phyloP scores from a whole-genome alignment of 1,140 invertebrate species.

The Wasmannia auropunctata region DNA sequence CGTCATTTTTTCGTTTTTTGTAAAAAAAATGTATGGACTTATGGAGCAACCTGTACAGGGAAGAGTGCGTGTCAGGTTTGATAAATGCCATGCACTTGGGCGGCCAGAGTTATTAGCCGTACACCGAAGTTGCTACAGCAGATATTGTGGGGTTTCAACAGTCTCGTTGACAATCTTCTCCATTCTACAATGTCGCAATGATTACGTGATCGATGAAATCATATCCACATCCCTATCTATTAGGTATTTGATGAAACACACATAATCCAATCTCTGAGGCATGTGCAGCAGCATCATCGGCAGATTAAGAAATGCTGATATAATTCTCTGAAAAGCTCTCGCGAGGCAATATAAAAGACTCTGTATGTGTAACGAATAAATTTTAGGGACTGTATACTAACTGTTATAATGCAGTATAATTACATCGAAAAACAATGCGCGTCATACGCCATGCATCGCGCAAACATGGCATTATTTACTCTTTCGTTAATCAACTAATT shows the following conservation, averaged over 20 bases:
- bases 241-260: constrained; percentile 15
- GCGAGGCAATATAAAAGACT: not conserved
- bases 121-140: constrained; percentile 23
- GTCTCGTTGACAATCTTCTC: constrained; percentile 35
- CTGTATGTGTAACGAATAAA: not conserved
- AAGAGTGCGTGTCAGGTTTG: constrained; percentile 20
- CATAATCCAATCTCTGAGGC: not conserved
- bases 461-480: constrained; percentile 24
- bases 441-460: not conserved
- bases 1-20: not conserved
- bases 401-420: not conserved
- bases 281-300: not conserved
- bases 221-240: constrained; percentile 6
- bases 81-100: constrained; percentile 51
- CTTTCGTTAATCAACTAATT: constrained; percentile 49
- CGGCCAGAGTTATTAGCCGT: constrained; percentile 43
- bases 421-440: constrained; percentile 37
- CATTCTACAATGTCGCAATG: constrained; percentile 1
- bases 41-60: constrained; percentile 20
- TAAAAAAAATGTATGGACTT: constrained; percentile 27
- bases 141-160: constrained; percentile 25
- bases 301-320: not conserved
- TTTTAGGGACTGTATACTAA: not conserved
- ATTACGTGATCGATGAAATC: constrained; percentile 50
- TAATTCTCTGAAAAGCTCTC: not conserved